Base-by-base conservation (phyloP, 2,797 vertebrate genomes). In the Synaphobranchus kaupii region DNA sequence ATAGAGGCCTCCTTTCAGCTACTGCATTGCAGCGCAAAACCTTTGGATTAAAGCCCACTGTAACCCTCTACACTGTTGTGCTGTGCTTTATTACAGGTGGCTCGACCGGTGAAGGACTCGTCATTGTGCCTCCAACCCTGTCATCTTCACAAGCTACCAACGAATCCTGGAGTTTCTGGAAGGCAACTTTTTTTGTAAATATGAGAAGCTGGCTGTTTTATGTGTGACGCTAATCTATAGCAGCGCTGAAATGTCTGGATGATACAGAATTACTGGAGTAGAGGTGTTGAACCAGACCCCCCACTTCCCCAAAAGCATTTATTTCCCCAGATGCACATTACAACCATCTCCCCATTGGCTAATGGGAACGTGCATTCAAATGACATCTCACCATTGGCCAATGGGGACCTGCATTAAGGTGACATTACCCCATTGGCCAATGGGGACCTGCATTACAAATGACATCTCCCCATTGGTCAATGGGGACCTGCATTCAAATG, bases 31-130 rank as follows among this genome's bases (percentile, higher is more conserved):
- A 54, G 52, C 13, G 52, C 52, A 54, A 54, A 13, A 4, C 13
- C 13, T 54, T 54, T 7, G 7, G 0, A 7, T 8, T 8, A 54
- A 54, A 54, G 7, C 60, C 60, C 60, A 63, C 60, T 63, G 0
- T 63, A 63, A 63, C 1, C 60, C 20, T 4, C 56, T 15, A 44
- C 13, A 28, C 66, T 56, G 13, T 86, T 85, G 68, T 92, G 87
- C 93, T 92, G 87, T 95, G 90, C 89, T 93, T 93, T 85, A 91
- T 95, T 94, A 28, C 91, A 96, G 96, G 95, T 96, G 92, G 95
- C 95, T 87, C 92, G 93, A 91, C 95, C 95, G 93, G 91, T 91
- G 91, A 95, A 93, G 91, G 91, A 88, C 56, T 87, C 15, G 17
- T 28, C 17, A 25, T 1, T 28, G 34, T 54, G 13, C 9, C 20